Percentiles rank a stretch among this genome's conserved stretches.
These are phyloP conservation scores for Zeus faber DNA, from an alignment of 2,113 vertebrate genomes.

Conservation along the genomic window DNA sequence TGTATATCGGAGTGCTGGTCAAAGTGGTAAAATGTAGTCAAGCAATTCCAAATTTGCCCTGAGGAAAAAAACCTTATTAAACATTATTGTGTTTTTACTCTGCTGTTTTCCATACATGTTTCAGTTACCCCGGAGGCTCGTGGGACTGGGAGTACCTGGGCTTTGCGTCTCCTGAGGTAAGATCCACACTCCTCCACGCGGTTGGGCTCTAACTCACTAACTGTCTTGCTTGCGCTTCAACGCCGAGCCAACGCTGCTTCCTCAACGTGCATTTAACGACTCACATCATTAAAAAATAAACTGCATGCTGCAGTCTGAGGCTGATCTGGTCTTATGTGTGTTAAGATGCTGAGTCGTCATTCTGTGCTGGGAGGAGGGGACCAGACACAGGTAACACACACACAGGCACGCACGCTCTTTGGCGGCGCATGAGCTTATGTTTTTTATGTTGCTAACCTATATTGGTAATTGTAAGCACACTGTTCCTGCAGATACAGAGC, in stretches of 20 bases:
- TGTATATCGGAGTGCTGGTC: too few relatives aligned
- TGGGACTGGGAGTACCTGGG: slow-evolving; percentile 99
- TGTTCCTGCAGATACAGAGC: not conserved
- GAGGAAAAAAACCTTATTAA: not conserved
- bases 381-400: slow-evolving; percentile 59
- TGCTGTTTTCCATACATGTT: slow-evolving; percentile 25
- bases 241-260: slow-evolving; percentile 12
- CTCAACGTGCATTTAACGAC: slow-evolving; percentile 12
- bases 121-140: slow-evolving; percentile 94
- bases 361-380: slow-evolving; percentile 59
- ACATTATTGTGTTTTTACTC: not conserved
- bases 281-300: slow-evolving; percentile 17
- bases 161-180: slow-evolving; percentile 97
- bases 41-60: not conserved
- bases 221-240: not conserved
- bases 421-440: not conserved
- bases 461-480: not conserved
- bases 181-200: not conserved
- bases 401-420: not conserved
- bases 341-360: slow-evolving; percentile 67
- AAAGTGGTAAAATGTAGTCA: not conserved
- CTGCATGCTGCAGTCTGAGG: slow-evolving; percentile 22
- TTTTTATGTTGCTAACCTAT: not conserved
- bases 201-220: not conserved
- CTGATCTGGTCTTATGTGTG: slow-evolving; percentile 50